A percentile compares a stretch with the other conserved stretches of the same genome.
Evolutionary conservation across 2,888 invertebrate genomes (phyloP).

Genomic region (Pharmacophagus antenor): DNA sequence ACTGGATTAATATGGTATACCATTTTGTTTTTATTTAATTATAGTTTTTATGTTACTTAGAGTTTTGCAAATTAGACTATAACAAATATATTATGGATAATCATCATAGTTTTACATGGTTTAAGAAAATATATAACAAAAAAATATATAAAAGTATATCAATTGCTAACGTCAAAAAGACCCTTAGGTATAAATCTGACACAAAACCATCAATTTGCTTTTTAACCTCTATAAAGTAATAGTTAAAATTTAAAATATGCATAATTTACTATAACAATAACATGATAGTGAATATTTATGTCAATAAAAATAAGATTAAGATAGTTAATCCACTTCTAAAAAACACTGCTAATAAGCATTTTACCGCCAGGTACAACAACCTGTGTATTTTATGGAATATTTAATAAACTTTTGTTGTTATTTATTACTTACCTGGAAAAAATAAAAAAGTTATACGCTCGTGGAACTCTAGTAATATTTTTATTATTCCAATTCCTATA

Average conservation of each 20-base stretch:
- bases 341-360: background rate
- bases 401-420: background rate
- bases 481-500: background rate
- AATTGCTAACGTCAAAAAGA: too few relatives aligned
- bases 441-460: background rate
- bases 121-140: too few relatives aligned
- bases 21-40: too few relatives aligned
- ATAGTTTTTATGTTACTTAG: too few relatives aligned
- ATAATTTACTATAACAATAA: background rate
- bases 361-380: background rate
- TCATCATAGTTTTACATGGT: too few relatives aligned
- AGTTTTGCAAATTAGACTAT: too few relatives aligned
- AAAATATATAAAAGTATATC: too few relatives aligned
- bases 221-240: background rate
- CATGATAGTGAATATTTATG: background rate
- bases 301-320: background rate
- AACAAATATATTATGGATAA: too few relatives aligned
- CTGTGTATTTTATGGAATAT: background rate
- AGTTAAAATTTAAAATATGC: background rate
- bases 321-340: background rate
- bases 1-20: too few relatives aligned
- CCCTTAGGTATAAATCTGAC: too few relatives aligned
- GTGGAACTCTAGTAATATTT: background rate
- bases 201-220: background rate
- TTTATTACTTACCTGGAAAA: conserved; percentile 22